These are phyloP conservation scores for Colletes gigas DNA, from an alignment of 1,140 invertebrate genomes.

Conservation along the genomic window DNA sequence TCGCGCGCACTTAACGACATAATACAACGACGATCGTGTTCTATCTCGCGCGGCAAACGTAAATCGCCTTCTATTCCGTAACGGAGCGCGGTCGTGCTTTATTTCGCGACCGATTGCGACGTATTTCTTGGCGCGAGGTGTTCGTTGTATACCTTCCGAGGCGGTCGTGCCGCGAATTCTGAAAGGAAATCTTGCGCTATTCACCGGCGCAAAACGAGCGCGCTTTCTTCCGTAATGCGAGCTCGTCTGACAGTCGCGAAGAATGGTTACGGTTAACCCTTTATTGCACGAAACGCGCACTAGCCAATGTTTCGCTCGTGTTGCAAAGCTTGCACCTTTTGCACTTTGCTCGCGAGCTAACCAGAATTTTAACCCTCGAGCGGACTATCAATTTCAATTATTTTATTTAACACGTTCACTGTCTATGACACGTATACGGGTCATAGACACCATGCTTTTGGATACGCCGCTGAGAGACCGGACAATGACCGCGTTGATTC, in stretches of 20 bases:
- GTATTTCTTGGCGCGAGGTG: background rate
- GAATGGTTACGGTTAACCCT: background rate
- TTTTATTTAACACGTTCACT: too few relatives aligned
- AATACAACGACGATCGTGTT: background rate
- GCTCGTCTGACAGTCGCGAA: background rate
- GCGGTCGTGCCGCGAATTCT: background rate
- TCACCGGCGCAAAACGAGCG: background rate
- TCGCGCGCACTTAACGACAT: background rate
- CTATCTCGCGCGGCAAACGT: background rate
- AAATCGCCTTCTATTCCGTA: constrained; percentile 4
- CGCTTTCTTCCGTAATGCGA: background rate
- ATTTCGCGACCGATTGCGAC: constrained; percentile 1
- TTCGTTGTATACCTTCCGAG: background rate
- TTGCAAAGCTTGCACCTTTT: too few relatives aligned
- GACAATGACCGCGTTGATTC: too few relatives aligned
- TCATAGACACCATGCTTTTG: too few relatives aligned
- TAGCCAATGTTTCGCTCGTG: too few relatives aligned
- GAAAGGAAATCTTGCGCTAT: background rate
- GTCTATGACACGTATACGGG: too few relatives aligned
- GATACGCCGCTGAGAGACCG: too few relatives aligned
- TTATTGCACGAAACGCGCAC: background rate
- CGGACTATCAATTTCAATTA: too few relatives aligned
- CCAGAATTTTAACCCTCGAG: too few relatives aligned
- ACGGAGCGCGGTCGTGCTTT: background rate
- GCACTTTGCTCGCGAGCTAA: too few relatives aligned